A percentile compares a stretch with the other conserved stretches of the same genome.
Evolutionary conservation across 1,140 invertebrate genomes (phyloP).

Genomic region (Heliconius himera): DNA sequence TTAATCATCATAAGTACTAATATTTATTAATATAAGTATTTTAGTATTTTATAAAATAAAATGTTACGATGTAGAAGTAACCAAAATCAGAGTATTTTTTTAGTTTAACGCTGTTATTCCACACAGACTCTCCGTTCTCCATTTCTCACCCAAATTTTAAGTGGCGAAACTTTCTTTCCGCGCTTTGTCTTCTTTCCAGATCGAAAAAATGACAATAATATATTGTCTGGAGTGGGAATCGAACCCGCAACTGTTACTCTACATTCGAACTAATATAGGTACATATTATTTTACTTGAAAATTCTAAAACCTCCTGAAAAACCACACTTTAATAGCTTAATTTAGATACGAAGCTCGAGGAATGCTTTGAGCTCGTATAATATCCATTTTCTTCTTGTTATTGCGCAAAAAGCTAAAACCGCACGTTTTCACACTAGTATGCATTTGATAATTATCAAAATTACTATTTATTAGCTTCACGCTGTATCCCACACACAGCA

Average conservation of each 20-base stretch:
- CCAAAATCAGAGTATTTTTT: no score
- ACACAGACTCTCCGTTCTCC: no score
- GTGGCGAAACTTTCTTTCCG: no score
- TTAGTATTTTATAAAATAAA: no score
- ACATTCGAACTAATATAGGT: not conserved
- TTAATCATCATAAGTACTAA: not conserved
- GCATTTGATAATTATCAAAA: slow-evolving; percentile 6
- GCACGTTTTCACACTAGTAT: slow-evolving; percentile 11
- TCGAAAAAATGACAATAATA: no score
- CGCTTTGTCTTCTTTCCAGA: no score
- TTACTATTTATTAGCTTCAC: not conserved
- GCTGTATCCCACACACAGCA: no score
- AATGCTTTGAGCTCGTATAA: slow-evolving; percentile 20
- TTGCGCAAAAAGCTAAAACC: slow-evolving; percentile 20
- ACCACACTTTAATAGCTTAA: slow-evolving; percentile 8
- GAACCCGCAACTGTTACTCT: no score
- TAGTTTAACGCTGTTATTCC: no score
- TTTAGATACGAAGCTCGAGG: slow-evolving; percentile 5
- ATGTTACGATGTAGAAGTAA: no score
- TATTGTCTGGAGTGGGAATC: not conserved
- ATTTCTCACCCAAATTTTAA: no score
- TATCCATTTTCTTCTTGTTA: slow-evolving; percentile 19
- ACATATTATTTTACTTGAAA: not conserved
- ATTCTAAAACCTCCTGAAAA: slow-evolving; percentile 11
- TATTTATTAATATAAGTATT: no score